phyloP scores from a whole-genome alignment of 1,140 invertebrate genomes.

The Latrodectus geometricus region DNA sequence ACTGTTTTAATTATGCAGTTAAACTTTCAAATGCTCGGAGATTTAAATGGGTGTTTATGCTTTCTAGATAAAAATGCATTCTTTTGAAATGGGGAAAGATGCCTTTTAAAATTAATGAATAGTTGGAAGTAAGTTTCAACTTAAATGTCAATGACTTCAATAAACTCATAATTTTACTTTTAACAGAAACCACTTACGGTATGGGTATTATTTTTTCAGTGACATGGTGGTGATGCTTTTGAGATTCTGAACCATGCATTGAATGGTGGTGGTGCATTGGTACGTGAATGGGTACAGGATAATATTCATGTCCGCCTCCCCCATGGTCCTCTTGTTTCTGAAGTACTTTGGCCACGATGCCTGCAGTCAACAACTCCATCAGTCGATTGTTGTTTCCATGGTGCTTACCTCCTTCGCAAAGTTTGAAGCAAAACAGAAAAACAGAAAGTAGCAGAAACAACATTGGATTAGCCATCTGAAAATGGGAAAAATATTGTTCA shows the following conservation, averaged over 20 bases:
- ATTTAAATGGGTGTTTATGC: too few relatives aligned
- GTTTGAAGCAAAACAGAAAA: neutral
- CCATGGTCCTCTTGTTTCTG: constrained; percentile 46
- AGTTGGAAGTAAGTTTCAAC: neutral
- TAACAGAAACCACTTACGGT: constrained; percentile 54
- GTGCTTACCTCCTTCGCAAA: neutral
- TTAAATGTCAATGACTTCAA: neutral
- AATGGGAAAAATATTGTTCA: too few relatives aligned
- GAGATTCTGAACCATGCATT: neutral
- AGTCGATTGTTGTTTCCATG: constrained; percentile 31
- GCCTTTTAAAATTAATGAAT: too few relatives aligned
- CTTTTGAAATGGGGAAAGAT: too few relatives aligned
- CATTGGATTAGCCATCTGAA: too few relatives aligned
- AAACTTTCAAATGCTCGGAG: too few relatives aligned
- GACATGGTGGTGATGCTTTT: constrained; percentile 16
- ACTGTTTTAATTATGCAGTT: too few relatives aligned
- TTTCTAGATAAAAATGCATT: too few relatives aligned
- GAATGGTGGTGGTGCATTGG: constrained; percentile 9
- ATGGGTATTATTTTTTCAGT: constrained; percentile 57
- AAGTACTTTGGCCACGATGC: constrained; percentile 45
- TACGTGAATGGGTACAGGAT: constrained; percentile 28
- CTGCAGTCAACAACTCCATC: constrained; percentile 41
- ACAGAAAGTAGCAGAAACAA: too few relatives aligned
- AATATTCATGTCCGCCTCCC: constrained; percentile 29
- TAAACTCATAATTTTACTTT: neutral